A percentile compares a stretch with the other conserved stretches of the same genome.
Conservation (phyloP, 2,888 invertebrate genomes). For the Lasioglossum zephyrum region DNA sequence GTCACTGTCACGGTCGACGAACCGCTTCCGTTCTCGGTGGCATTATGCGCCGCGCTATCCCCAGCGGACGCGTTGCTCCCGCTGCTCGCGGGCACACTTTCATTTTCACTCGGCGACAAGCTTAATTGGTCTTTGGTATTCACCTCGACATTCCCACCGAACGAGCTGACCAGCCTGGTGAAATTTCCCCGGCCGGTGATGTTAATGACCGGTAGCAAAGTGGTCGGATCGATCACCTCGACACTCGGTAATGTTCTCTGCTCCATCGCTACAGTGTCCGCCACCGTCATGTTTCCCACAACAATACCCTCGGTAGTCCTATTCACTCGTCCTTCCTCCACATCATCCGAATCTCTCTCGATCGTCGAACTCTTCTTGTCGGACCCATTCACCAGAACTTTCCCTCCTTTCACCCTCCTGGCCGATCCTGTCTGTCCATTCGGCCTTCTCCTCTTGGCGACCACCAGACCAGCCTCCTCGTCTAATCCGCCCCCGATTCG, state of each 20-base stretch:
- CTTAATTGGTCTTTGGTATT: slow-evolving; percentile 51
- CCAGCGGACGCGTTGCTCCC: slow-evolving; percentile 13
- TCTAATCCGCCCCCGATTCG: slow-evolving; percentile 57
- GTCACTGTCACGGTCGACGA: slow-evolving; percentile 60
- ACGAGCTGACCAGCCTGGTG: slow-evolving; percentile 24
- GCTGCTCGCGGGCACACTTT: slow-evolving; percentile 23
- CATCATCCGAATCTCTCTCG: slow-evolving; percentile 23
- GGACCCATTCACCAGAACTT: slow-evolving; percentile 21
- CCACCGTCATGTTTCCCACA: slow-evolving; percentile 45
- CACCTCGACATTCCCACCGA: not conserved
- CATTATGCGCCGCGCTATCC: slow-evolving; percentile 18
- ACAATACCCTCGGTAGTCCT: slow-evolving; percentile 14
- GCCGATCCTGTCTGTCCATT: slow-evolving; percentile 38
- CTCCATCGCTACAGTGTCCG: slow-evolving; percentile 28
- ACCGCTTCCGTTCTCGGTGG: slow-evolving; percentile 40
- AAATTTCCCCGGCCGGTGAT: slow-evolving; percentile 15
- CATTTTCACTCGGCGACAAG: slow-evolving; percentile 35
- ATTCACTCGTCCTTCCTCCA: slow-evolving; percentile 22
- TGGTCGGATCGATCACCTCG: slow-evolving; percentile 13
- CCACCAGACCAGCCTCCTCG: slow-evolving; percentile 9
- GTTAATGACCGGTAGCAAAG: not conserved
- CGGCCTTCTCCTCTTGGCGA: slow-evolving; percentile 57
- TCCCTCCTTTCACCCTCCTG: slow-evolving; percentile 51
- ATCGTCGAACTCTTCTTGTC: slow-evolving; percentile 14
- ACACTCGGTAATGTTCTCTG: not conserved